Evolutionary conservation across 1,140 invertebrate genomes (phyloP).

Genomic region (Trypoxylus dichotomus): DNA sequence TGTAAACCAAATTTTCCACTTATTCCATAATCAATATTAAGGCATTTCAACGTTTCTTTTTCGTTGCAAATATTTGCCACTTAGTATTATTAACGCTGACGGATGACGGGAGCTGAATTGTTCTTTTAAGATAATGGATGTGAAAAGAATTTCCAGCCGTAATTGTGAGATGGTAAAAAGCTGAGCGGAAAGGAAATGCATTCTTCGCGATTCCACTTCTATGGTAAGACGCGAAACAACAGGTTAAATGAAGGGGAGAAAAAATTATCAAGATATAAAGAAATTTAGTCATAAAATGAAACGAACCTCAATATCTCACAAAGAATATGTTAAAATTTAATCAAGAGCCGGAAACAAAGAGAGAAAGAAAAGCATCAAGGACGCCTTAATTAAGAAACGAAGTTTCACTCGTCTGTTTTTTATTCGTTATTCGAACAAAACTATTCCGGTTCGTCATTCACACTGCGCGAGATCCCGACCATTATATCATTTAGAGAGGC

Average conservation of each 20-base stretch:
- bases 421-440: conserved; percentile 6
- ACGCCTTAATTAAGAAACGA: conserved; percentile 21
- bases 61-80: neutral
- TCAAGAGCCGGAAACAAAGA: neutral
- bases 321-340: conserved; percentile 15
- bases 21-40: neutral
- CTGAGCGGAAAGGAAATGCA: neutral
- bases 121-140: neutral
- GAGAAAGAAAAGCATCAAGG: neutral
- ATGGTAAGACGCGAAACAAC: neutral
- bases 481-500: neutral
- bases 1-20: too few relatives aligned
- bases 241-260: neutral
- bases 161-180: neutral
- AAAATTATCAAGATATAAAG: conserved; percentile 11
- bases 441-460: conserved; percentile 15
- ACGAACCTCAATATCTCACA: neutral
- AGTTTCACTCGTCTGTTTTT: conserved; percentile 17
- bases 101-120: neutral
- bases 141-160: neutral
- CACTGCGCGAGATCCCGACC: neutral
- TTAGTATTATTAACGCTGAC: neutral
- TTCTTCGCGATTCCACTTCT: neutral
- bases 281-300: conserved; percentile 5
- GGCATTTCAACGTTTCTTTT: neutral